These are phyloP conservation scores for Parapristionchus giblindavisi DNA, from an alignment of 2,888 invertebrate species.

Conservation along the genomic window DNA sequence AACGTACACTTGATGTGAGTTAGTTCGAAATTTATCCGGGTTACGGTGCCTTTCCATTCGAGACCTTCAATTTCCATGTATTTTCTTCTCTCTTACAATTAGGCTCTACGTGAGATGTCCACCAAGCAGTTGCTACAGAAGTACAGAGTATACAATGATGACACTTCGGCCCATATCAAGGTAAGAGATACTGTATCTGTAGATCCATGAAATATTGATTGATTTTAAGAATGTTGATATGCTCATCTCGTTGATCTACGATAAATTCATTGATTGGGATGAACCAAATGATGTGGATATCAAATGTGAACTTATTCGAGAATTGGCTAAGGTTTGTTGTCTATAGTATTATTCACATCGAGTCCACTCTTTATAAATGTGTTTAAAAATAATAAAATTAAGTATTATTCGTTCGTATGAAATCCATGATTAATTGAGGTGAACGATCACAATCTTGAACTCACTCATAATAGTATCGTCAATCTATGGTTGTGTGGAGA, in stretches of 20 bases:
- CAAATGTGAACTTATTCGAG: slow-evolving; percentile 20
- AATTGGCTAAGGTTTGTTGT: slow-evolving; percentile 23
- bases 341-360: too few species aligned
- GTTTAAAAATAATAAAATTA: not conserved
- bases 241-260: slow-evolving; percentile 26
- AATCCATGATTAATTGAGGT: not conserved
- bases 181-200: not conserved
- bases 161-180: not conserved
- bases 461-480: slow-evolving; percentile 1
- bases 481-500: slow-evolving; percentile 26
- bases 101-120: slow-evolving; percentile 25
- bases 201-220: not conserved
- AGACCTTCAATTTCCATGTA: not conserved
- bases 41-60: not conserved
- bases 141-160: slow-evolving; percentile 9
- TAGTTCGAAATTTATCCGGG: not conserved
- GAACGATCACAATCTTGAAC: slow-evolving; percentile 20
- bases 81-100: not conserved
- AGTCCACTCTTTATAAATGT: too few species aligned
- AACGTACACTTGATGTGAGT: not conserved
- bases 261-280: slow-evolving; percentile 22
- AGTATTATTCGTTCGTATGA: not conserved
- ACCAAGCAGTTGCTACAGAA: slow-evolving; percentile 21
- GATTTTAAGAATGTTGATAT: not conserved
- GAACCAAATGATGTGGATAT: slow-evolving; percentile 28